These are phyloP conservation scores for Polyommatus icarus DNA, from an alignment of 2,888 invertebrate genomes.

Conservation along the genomic window DNA sequence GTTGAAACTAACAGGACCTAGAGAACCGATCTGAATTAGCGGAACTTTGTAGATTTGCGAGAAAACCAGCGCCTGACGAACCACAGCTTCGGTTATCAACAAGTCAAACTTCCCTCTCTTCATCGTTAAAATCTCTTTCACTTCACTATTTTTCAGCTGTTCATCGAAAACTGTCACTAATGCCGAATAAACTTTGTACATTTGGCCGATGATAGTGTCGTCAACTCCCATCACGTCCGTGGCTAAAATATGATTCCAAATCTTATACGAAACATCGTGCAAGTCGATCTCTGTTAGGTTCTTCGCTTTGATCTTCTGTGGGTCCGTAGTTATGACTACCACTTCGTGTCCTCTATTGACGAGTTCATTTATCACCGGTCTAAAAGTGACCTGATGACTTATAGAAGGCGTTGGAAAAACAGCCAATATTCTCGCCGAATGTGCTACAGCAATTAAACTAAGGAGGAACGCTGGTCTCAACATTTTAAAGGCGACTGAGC, in stretches of 20 bases:
- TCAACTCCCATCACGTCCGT: constrained; percentile 3
- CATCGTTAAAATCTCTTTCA: constrained; percentile 35
- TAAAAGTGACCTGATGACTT: constrained; percentile 63
- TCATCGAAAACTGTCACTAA: constrained; percentile 40
- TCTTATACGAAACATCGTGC: constrained; percentile 49
- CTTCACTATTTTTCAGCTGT: constrained; percentile 43
- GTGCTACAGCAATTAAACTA: neutral
- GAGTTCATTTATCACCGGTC: constrained; percentile 57
- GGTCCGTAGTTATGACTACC: constrained; percentile 59
- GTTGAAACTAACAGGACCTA: constrained; percentile 41
- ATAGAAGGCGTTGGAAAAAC: constrained; percentile 56
- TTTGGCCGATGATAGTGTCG: constrained; percentile 34
- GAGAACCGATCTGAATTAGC: constrained; percentile 50
- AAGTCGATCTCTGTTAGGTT: constrained; percentile 62
- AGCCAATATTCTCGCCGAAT: constrained; percentile 54
- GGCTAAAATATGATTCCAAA: constrained; percentile 36
- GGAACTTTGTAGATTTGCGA: constrained; percentile 49
- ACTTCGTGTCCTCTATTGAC: constrained; percentile 63
- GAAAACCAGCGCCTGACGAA: constrained; percentile 42
- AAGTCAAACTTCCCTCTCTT: constrained; percentile 49
- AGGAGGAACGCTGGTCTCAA: neutral
- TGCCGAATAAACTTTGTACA: constrained; percentile 31
- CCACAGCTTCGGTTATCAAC: constrained; percentile 47
- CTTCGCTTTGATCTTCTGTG: constrained; percentile 48
- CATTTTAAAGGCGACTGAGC: neutral